phyloP scores from a whole-genome alignment of 2,113 vertebrate species.

The Ornithorhynchus anatinus region DNA sequence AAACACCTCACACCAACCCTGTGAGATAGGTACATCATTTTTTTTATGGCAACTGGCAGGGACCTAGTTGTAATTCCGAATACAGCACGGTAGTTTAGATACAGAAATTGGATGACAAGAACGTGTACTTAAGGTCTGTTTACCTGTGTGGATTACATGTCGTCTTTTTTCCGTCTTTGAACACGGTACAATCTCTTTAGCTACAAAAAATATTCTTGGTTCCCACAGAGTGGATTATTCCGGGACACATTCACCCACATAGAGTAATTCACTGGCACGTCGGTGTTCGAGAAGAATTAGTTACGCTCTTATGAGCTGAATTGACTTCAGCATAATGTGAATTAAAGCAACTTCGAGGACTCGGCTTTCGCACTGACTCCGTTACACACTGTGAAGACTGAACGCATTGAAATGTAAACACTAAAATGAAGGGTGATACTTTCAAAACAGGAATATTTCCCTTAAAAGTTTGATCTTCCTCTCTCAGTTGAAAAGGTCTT shows the following conservation, averaged over 20 bases:
- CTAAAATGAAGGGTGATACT: neutral
- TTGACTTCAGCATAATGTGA: slow-evolving; percentile 8
- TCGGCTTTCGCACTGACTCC: neutral
- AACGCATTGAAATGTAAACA: slow-evolving; percentile 32
- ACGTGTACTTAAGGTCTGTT: too few species aligned
- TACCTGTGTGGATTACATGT: too few species aligned
- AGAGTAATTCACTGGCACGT: too few species aligned
- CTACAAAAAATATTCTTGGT: too few species aligned
- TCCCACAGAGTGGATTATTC: too few species aligned
- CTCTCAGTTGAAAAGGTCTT: slow-evolving; percentile 12
- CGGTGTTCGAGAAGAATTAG: slow-evolving; percentile 42
- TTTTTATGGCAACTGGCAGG: slow-evolving; percentile 12
- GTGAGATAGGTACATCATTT: slow-evolving; percentile 57
- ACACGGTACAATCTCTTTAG: too few species aligned
- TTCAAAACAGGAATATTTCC: slow-evolving; percentile 5
- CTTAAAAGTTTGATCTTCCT: slow-evolving; percentile 2
- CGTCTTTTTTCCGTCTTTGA: too few species aligned
- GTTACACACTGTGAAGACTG: neutral
- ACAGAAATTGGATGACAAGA: too few species aligned
- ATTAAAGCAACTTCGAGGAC: neutral
- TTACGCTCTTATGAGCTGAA: neutral
- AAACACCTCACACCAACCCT: slow-evolving; percentile 65
- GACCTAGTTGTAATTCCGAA: slow-evolving; percentile 13
- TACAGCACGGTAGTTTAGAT: slow-evolving; percentile 43
- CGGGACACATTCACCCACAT: too few species aligned